These are phyloP conservation scores for Eurytoma adleriae DNA, from an alignment of 2,888 invertebrate species.

Conservation along the genomic window DNA sequence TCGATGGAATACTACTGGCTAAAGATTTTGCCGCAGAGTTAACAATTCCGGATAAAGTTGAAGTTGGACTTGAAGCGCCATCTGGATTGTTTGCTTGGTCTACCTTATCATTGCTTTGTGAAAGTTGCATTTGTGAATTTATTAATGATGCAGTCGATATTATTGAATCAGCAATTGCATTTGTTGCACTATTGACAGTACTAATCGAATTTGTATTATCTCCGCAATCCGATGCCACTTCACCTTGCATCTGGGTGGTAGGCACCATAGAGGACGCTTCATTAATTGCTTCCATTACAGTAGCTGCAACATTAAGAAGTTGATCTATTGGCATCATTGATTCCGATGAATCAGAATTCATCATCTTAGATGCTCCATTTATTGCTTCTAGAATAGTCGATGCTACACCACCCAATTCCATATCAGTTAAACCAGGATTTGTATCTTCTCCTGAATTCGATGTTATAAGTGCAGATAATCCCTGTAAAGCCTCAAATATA, in stretches of 20 bases:
- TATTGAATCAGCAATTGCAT: constrained; percentile 15
- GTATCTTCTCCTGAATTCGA: not conserved
- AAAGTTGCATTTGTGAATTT: constrained; percentile 11
- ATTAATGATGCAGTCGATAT: constrained; percentile 4
- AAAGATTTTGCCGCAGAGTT: constrained; percentile 21
- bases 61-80: not conserved
- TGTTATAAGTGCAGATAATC: not conserved
- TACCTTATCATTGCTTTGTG: not conserved
- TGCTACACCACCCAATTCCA: constrained; percentile 7
- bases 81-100: not conserved
- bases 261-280: not conserved
- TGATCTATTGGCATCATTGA: not conserved
- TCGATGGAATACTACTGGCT: constrained; percentile 4
- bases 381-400: not conserved
- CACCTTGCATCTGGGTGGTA: not conserved
- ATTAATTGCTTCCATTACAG: not conserved
- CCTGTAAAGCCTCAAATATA: not conserved
- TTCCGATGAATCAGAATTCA: not conserved
- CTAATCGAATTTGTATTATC: not conserved
- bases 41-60: not conserved
- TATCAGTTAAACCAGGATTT: not conserved
- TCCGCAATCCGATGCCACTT: not conserved
- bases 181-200: not conserved
- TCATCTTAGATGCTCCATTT: not conserved
- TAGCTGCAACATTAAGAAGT: not conserved